A percentile compares a stretch with the other conserved stretches of the same genome.
Conservation (phyloP, 2,113 vertebrate species). For the Scartelaos histophorus region DNA sequence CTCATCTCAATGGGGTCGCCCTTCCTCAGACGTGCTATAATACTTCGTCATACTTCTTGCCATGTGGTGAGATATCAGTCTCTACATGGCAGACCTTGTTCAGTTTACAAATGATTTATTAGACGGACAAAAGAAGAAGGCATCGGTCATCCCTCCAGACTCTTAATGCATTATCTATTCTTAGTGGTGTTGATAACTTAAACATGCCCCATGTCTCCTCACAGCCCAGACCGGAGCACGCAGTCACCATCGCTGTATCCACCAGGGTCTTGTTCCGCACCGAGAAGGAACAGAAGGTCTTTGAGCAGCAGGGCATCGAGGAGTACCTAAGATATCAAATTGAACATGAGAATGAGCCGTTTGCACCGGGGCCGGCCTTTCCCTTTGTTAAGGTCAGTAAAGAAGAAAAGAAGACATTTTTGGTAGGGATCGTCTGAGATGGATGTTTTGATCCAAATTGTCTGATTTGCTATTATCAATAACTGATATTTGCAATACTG, state of each 20-base stretch:
- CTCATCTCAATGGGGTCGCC: background rate
- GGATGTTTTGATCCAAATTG: too few relatives aligned
- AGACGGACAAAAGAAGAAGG: too few relatives aligned
- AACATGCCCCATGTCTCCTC: background rate
- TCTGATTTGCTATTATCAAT: too few relatives aligned
- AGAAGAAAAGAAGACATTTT: background rate
- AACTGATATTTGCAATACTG: too few relatives aligned
- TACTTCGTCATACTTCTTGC: background rate
- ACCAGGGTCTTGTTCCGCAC: slow-evolving; percentile 94
- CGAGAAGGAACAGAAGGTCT: slow-evolving; percentile 93
- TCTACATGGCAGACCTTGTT: background rate
- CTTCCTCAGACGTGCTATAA: background rate
- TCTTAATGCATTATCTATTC: background rate
- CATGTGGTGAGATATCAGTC: background rate
- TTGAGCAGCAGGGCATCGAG: slow-evolving; percentile 87
- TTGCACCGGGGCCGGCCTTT: slow-evolving; percentile 91
- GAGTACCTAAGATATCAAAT: slow-evolving; percentile 93
- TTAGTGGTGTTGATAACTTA: background rate
- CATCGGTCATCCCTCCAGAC: background rate
- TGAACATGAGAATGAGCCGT: slow-evolving; percentile 92
- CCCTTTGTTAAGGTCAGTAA: slow-evolving; percentile 89
- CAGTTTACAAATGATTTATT: background rate
- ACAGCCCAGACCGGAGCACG: slow-evolving; percentile 93
- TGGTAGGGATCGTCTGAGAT: background rate
- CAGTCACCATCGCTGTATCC: slow-evolving; percentile 92